Base-by-base conservation (phyloP, 2,797 vertebrate genomes). In the Paguma larvata region DNA sequence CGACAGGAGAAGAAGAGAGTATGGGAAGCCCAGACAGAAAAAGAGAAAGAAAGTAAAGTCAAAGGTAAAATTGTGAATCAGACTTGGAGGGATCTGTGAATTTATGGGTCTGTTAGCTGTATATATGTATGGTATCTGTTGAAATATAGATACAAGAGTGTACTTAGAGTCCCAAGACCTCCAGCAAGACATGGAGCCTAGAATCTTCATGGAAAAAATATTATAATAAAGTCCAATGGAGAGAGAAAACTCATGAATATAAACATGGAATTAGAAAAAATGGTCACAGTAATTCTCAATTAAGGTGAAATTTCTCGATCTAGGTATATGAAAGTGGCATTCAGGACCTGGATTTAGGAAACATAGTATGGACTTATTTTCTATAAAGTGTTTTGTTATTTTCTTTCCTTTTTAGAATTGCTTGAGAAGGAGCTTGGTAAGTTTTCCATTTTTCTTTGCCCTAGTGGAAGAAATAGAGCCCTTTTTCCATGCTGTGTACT, bases 321-420 rank as follows among this genome's bases (percentile, higher is more conserved):
- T 75, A 53, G 23, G 56, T 85, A 30, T 56, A 21, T 41, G 18
- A 8, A 96, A 48, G 14, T 53, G 67, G 6, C 27, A 82, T n/a
- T 75, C 25, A 85, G 41, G 41, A 85, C 70, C 44, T 80, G n/a
- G 19, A 9, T 18, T 75, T n/a, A 93, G 25, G 56, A 63, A 91
- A 79, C 30, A 73, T 16, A 56, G 32, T 59, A 51, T 63, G 62
- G 19, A 25, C 16, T 82, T 92, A 38, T 38, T 83, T 68, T 70
- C 27, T 59, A 6, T 41, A 88, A 88, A 93, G 75, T 56, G 3
- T 89, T 89, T 78, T 88, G 15, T 78, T 75, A 18, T 72, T 82
- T 93, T 63, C 30, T 79, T 85, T 90, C 44, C 32, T 91, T 95
- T 91, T 85, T 84, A 96, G 93, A 91, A 44, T 23, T 5, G 8